phyloP scores from a whole-genome alignment of 2,888 invertebrate genomes.

The Apodemia duryi region DNA sequence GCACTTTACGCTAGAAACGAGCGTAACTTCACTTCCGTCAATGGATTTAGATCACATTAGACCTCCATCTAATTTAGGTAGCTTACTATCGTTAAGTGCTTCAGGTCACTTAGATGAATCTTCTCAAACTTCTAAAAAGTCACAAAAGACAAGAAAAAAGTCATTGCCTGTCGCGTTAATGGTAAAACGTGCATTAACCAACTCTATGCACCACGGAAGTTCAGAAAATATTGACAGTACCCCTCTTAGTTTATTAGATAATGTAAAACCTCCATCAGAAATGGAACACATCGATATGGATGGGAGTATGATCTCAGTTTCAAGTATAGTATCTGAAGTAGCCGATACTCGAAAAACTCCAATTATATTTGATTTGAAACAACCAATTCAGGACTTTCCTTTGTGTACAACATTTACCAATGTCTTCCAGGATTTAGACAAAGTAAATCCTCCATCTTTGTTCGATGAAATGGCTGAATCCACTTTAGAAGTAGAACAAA shows the following conservation, averaged over 20 bases:
- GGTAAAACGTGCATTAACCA: constrained; percentile 84
- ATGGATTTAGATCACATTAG: constrained; percentile 86
- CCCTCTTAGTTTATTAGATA: constrained; percentile 84
- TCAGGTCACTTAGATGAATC: constrained; percentile 75
- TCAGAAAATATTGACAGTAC: constrained; percentile 82
- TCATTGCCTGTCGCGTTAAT: constrained; percentile 85
- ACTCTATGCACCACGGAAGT: constrained; percentile 73
- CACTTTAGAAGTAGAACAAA: constrained; percentile 69
- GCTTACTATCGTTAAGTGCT: constrained; percentile 76
- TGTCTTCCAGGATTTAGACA: constrained; percentile 81
- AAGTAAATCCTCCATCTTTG: constrained; percentile 85
- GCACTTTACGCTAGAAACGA: constrained; percentile 72
- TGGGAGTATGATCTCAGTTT: constrained; percentile 90
- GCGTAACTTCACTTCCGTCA: constrained; percentile 79
- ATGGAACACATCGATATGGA: constrained; percentile 90
- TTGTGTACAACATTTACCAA: constrained; percentile 58
- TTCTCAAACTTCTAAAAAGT: constrained; percentile 48
- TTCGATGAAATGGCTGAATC: constrained; percentile 85
- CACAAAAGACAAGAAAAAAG: constrained; percentile 80
- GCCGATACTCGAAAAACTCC: constrained; percentile 77
- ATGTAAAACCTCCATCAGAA: constrained; percentile 90
- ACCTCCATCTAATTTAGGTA: constrained; percentile 88
- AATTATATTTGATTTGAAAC: constrained; percentile 79
- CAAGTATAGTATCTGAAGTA: constrained; percentile 89
- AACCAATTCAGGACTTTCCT: constrained; percentile 75